A percentile compares a stretch with the other conserved stretches of the same genome.
phyloP scores from a whole-genome alignment of 2,888 invertebrate genomes.

The Meta bourneti region DNA sequence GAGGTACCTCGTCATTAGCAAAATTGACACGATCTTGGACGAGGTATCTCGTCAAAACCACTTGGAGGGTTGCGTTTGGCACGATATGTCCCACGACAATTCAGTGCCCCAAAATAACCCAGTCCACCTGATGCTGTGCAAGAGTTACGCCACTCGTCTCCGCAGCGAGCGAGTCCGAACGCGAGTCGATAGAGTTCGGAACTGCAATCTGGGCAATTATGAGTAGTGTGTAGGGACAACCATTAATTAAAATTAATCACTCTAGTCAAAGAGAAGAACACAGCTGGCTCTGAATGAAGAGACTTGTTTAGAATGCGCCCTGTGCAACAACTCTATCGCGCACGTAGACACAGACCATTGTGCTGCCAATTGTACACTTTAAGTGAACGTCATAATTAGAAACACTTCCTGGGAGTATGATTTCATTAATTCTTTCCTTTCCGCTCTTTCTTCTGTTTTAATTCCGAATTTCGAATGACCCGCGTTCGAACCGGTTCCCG shows the following conservation, averaged over 20 bases:
- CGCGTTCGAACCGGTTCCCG: constrained; percentile 8
- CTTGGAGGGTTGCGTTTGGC: too few species aligned
- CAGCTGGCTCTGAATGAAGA: constrained; percentile 47
- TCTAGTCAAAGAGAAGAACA: constrained; percentile 60
- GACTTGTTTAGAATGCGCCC: constrained; percentile 50
- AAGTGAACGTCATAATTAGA: constrained; percentile 73
- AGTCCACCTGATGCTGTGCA: too few species aligned
- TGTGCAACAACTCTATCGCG: constrained; percentile 43
- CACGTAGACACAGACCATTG: constrained; percentile 63
- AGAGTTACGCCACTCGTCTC: constrained; percentile 48
- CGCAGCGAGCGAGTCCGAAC: not conserved
- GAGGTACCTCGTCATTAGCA: too few species aligned
- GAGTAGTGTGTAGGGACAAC: constrained; percentile 63
- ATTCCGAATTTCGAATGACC: constrained; percentile 36
- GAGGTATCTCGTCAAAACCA: too few species aligned
- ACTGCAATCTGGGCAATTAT: constrained; percentile 70
- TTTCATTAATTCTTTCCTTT: constrained; percentile 21
- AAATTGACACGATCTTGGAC: too few species aligned
- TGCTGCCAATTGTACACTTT: constrained; percentile 36
- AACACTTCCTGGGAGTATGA: constrained; percentile 69
- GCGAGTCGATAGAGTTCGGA: constrained; percentile 65
- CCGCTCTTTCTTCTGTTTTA: not conserved
- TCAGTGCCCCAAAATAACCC: too few species aligned
- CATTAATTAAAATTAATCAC: constrained; percentile 76
- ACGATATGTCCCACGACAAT: too few species aligned